Percentiles rank a stretch among this genome's conserved stretches.
These are phyloP conservation scores for Cynopterus brachyotis DNA, from an alignment of 2,113 vertebrate species.

Conservation along the genomic window DNA sequence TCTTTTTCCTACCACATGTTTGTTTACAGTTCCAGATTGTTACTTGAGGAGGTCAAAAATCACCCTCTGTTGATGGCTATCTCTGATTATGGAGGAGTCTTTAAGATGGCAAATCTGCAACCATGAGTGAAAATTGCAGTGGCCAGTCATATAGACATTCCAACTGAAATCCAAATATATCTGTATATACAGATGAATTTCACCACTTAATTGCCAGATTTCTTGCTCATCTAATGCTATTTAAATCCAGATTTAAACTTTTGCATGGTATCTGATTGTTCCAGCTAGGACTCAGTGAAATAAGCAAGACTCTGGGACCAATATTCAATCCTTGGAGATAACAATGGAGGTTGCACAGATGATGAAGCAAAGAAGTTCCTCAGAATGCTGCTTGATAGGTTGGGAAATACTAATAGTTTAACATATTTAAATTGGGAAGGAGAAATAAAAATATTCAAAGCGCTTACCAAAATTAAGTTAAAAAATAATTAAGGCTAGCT, in stretches of 20 bases:
- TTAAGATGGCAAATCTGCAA: neutral
- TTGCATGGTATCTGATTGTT: neutral
- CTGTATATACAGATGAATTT: neutral
- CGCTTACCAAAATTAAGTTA: slow-evolving; percentile 53
- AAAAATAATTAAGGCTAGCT: slow-evolving; percentile 61
- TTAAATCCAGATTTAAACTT: neutral
- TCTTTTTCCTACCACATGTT: neutral
- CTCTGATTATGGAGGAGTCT: neutral
- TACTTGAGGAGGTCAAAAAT: neutral
- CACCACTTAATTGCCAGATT: neutral
- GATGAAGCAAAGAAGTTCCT: neutral
- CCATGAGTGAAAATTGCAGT: neutral
- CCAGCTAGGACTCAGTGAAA: neutral
- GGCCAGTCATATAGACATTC: neutral
- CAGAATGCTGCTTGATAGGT: neutral
- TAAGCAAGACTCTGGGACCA: neutral
- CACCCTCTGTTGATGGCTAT: neutral
- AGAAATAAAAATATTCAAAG: slow-evolving; percentile 41
- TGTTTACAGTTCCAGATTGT: neutral
- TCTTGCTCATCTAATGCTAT: neutral
- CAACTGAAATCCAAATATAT: neutral
- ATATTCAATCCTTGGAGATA: neutral
- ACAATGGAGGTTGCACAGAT: neutral
- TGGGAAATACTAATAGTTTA: slow-evolving; percentile 6
- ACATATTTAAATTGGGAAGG: neutral